phyloP scores from a whole-genome alignment of 2,113 vertebrate genomes.

The Pao palembangensis region DNA sequence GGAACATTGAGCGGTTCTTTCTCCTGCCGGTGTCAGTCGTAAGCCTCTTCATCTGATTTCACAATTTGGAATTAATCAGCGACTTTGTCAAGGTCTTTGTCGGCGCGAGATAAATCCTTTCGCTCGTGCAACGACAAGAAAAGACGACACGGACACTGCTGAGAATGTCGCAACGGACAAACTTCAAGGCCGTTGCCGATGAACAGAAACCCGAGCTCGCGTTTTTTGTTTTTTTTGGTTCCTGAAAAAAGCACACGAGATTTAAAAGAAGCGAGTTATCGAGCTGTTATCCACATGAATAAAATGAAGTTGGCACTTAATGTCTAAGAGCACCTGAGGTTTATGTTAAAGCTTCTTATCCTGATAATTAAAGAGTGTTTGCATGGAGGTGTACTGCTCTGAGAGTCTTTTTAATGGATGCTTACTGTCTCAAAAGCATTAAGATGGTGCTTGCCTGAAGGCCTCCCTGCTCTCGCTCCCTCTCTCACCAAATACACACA shows the following conservation, averaged over 20 bases:
- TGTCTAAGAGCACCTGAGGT: constrained; percentile 55
- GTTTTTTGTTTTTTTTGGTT: constrained; percentile 8
- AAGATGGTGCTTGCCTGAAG: constrained; percentile 62
- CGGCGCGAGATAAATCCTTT: constrained; percentile 29
- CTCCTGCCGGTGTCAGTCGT: constrained; percentile 21
- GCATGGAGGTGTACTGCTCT: constrained; percentile 50
- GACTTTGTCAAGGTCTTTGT: constrained; percentile 24
- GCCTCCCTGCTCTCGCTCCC: constrained; percentile 46
- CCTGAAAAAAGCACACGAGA: too few species aligned
- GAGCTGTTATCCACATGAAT: too few species aligned
- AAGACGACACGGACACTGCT: neutral
- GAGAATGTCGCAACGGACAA: neutral
- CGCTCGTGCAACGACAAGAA: constrained; percentile 16
- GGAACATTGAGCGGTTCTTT: constrained; percentile 44
- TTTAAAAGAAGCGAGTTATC: too few species aligned
- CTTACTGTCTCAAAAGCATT: constrained; percentile 65
- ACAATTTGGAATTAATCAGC: constrained; percentile 49
- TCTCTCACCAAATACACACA: constrained; percentile 45
- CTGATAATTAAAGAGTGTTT: constrained; percentile 73
- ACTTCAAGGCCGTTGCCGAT: constrained; percentile 13
- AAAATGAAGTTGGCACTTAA: constrained; percentile 45
- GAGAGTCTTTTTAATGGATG: constrained; percentile 63
- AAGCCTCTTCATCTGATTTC: constrained; percentile 48
- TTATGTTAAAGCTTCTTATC: constrained; percentile 63
- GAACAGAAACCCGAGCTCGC: constrained; percentile 8